Evolutionary conservation across 2,113 vertebrate species (phyloP).

Genomic region (Prunella fulvescens): DNA sequence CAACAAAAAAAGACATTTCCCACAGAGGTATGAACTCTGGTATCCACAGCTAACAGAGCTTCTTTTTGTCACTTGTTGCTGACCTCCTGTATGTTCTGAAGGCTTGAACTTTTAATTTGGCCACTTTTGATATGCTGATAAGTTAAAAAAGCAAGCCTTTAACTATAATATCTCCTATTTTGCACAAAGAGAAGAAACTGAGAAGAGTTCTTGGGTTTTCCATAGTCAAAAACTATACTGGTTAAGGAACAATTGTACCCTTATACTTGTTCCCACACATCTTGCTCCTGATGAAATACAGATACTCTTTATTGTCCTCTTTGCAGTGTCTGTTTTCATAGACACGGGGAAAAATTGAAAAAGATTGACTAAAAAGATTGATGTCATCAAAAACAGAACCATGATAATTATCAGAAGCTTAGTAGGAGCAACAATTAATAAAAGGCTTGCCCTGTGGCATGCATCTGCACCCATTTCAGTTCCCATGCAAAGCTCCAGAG

Average conservation of each 20-base stretch:
- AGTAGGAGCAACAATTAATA: not conserved
- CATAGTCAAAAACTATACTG: not conserved
- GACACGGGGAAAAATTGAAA: not conserved
- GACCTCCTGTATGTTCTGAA: not conserved
- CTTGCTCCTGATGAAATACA: not conserved
- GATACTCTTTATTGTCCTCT: not conserved
- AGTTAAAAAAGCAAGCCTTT: not conserved
- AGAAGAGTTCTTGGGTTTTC: not conserved
- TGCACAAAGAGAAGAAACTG: not conserved
- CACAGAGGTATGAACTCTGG: not conserved
- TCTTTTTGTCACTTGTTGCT: not conserved
- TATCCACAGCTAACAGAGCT: not conserved
- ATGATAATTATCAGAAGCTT: not conserved
- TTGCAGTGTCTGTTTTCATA: not conserved
- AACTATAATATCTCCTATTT: not conserved
- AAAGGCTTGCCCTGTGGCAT: not conserved
- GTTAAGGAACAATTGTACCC: not conserved
- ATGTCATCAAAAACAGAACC: not conserved
- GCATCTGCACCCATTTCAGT: not conserved
- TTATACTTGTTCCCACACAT: not conserved
- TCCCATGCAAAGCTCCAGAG: not conserved
- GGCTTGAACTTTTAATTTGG: not conserved
- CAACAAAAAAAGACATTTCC: not conserved
- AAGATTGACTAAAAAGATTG: not conserved
- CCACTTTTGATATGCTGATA: accelerated